Evolutionary conservation across 2,888 invertebrate genomes (phyloP).

Genomic region (Eretmocerus hayati): DNA sequence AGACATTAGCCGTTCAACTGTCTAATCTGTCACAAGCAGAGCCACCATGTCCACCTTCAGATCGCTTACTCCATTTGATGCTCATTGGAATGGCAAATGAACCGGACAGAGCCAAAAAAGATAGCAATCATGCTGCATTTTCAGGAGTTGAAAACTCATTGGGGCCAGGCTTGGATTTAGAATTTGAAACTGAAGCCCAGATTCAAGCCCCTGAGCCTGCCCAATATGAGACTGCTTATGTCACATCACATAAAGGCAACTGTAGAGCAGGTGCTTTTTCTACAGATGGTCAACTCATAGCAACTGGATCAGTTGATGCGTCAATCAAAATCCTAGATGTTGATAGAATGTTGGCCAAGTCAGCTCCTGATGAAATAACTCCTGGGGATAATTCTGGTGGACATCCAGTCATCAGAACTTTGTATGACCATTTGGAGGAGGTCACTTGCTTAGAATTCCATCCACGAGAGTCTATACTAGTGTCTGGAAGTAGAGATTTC

Average conservation of each 20-base stretch:
- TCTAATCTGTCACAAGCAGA: slow-evolving; percentile 82
- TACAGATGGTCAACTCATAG: slow-evolving; percentile 88
- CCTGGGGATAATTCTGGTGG: slow-evolving; percentile 82
- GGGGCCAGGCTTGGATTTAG: slow-evolving; percentile 78
- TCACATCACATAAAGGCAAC: slow-evolving; percentile 95
- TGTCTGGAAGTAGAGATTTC: slow-evolving; percentile 90
- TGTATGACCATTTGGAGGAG: slow-evolving; percentile 97
- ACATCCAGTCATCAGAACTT: slow-evolving; percentile 94
- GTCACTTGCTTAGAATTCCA: slow-evolving; percentile 96
- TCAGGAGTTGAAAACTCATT: slow-evolving; percentile 57
- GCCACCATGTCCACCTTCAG: slow-evolving; percentile 93
- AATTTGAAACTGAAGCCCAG: slow-evolving; percentile 92
- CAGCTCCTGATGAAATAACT: slow-evolving; percentile 84
- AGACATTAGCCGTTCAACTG: slow-evolving; percentile 80
- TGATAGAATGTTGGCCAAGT: slow-evolving; percentile 97
- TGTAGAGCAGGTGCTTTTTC: slow-evolving; percentile 96
- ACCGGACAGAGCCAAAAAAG: slow-evolving; percentile 62
- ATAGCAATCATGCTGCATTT: slow-evolving; percentile 50
- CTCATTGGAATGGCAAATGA: slow-evolving; percentile 79
- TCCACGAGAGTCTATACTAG: slow-evolving; percentile 87
- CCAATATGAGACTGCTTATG: slow-evolving; percentile 96
- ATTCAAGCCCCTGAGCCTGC: slow-evolving; percentile 93
- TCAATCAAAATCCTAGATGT: slow-evolving; percentile 99
- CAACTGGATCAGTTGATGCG: slow-evolving; percentile 96
- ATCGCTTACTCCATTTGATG: slow-evolving; percentile 80